phyloP scores from a whole-genome alignment of 2,113 vertebrate genomes.

The Notothenia coriiceps region DNA sequence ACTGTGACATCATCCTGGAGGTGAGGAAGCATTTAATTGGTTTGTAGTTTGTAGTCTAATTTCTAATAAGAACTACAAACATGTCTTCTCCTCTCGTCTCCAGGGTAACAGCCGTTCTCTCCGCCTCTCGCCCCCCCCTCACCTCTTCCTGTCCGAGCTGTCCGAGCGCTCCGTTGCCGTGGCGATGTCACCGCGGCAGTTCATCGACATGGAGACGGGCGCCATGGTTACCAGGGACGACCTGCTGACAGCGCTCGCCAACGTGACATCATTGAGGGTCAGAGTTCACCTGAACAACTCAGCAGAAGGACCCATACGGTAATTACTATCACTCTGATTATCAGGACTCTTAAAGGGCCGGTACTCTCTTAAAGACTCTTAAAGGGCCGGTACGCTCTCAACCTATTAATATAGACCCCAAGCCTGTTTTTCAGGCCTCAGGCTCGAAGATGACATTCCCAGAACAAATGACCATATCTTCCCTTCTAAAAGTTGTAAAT shows the following conservation, averaged over 20 bases:
- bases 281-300: constrained; percentile 87
- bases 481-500: too few species aligned
- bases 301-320: constrained; percentile 86
- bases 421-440: too few species aligned
- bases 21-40: constrained; percentile 30
- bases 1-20: constrained; percentile 68
- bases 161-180: constrained; percentile 83
- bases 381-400: too few species aligned
- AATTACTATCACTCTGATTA: not conserved
- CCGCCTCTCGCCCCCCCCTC: constrained; percentile 78
- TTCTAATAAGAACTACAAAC: not conserved
- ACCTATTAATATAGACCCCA: too few species aligned
- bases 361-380: too few species aligned
- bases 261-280: constrained; percentile 87
- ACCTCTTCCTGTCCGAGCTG: constrained; percentile 84
- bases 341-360: too few species aligned
- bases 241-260: constrained; percentile 88
- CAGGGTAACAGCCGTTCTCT: constrained; percentile 89
- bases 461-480: too few species aligned
- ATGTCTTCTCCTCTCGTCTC: constrained; percentile 21
- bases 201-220: constrained; percentile 83
- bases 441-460: too few species aligned
- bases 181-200: constrained; percentile 80
- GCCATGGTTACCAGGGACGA: constrained; percentile 84
- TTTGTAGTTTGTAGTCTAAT: not conserved